Base-by-base conservation (phyloP, 1,140 invertebrate species). In the Eriocheir sinensis region DNA sequence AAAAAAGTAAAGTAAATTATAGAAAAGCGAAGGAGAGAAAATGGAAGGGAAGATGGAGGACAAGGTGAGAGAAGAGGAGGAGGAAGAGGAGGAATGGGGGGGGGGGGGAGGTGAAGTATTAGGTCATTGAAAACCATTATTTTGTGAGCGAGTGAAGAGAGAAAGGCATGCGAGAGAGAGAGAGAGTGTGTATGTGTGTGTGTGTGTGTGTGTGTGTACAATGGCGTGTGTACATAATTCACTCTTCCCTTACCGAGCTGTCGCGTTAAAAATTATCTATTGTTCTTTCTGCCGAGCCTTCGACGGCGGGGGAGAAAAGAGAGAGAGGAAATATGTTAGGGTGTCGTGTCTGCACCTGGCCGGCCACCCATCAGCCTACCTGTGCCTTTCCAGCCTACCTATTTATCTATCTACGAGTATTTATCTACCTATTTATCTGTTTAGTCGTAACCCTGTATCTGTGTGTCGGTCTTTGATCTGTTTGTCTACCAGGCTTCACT, bases 41-140 rank as follows among this genome's bases (percentile, higher is more conserved):
- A 72, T n/a, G 60, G 60, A 21, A 72, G 60, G 60, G n/a, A 72
- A 72, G 60, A n/a, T n/a, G 60, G 60, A 72, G 60, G 60, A 72
- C 21, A n/a, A 72, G 60, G 60, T n/a, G 60, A n/a, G n/a, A n/a
- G 60, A 72, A n/a, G 60, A 72, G 60, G 60, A 72, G 60, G 60
- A 72, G 60, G 60, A 72, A n/a, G 60, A 72, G 60, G 60, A 72
- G 60, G 60, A 72, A n/a, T 21, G n/a, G 60, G 60, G n/a, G 60
- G 9, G n/a, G 27, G 60, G n/a, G 17, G 60, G 21, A n/a, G 21
- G 3, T 27, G 60, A 72, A n/a, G 60, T 72, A 72, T 72, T 72
- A 72, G 60, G 60, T 72, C 60, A 72, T 72, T 72, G 60, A 72
- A 72, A 72, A 72, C 60, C 60, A 72, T 72, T 72, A 72, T 72